A percentile compares a stretch with the other conserved stretches of the same genome.
These are phyloP conservation scores for Antedon mediterranea DNA, from an alignment of 53 echinoderm and acorn worm species.

Conservation along the genomic window DNA sequence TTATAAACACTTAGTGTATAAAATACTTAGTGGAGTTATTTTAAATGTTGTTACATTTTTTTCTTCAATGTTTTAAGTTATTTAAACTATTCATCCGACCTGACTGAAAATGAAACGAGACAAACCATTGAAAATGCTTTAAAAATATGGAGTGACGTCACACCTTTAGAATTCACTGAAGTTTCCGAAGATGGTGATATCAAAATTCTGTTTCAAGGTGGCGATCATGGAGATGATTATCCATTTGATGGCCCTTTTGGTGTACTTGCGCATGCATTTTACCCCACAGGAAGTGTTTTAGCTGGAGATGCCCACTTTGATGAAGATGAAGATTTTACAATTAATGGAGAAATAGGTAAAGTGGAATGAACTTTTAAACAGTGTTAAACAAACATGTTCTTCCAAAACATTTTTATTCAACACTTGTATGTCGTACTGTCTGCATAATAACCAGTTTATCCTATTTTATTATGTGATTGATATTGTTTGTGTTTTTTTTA, in stretches of 20 bases:
- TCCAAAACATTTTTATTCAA: too few relatives aligned
- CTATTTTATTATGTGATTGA: too few relatives aligned
- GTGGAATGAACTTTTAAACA: too few relatives aligned
- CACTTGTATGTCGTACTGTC: too few relatives aligned
- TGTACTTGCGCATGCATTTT: slow-evolving; percentile 65
- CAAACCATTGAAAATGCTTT: not conserved
- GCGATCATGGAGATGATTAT: slow-evolving; percentile 30
- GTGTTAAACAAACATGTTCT: too few relatives aligned
- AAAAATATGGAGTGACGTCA: slow-evolving; percentile 46
- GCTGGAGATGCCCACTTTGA: slow-evolving; percentile 54
- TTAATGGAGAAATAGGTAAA: slow-evolving; percentile 10
- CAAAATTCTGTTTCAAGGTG: slow-evolving; percentile 15
- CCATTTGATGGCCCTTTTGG: slow-evolving; percentile 35
- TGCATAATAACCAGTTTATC: too few relatives aligned
- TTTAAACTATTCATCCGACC: not conserved
- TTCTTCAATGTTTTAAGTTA: not conserved
- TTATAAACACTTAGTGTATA: too few relatives aligned
- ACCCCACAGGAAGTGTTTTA: slow-evolving; percentile 6
- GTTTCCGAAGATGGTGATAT: slow-evolving; percentile 28
- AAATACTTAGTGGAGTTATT: too few relatives aligned
- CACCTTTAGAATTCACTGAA: slow-evolving; percentile 29
- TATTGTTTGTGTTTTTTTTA: too few relatives aligned
- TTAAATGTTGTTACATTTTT: too few relatives aligned
- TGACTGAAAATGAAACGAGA: not conserved
- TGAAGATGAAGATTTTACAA: slow-evolving; percentile 34